Percentiles rank a stretch among this genome's conserved stretches.
Evolutionary conservation across 2,797 vertebrate genomes (phyloP).

Genomic region (Emys orbicularis): DNA sequence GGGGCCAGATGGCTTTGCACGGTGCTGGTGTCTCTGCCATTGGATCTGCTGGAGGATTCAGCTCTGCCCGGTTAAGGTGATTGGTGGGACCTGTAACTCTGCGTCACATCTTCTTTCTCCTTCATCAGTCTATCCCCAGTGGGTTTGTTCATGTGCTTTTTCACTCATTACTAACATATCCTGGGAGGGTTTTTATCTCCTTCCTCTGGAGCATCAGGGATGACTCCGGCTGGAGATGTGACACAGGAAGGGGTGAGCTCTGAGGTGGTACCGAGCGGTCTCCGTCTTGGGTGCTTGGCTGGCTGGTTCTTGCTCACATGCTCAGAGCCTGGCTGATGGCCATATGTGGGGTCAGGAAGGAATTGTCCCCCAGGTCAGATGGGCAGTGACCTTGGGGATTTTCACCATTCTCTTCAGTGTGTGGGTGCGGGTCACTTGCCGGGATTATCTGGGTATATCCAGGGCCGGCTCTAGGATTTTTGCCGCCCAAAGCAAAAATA

Average conservation of each 20-base stretch:
- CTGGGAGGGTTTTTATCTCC: too few species aligned
- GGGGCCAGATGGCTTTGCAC: background rate
- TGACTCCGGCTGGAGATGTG: background rate
- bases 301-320: background rate
- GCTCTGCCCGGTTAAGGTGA: too few species aligned
- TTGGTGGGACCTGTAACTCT: too few species aligned
- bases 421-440: background rate
- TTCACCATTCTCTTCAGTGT: background rate
- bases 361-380: background rate
- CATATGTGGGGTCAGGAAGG: background rate
- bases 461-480: too few species aligned
- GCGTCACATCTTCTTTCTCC: too few species aligned
- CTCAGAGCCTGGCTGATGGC: background rate
- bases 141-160: too few species aligned
- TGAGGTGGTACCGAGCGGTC: background rate
- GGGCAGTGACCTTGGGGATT: background rate
- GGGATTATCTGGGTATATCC: background rate
- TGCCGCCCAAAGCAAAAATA: too few species aligned
- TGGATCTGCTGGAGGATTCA: too few species aligned
- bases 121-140: too few species aligned
- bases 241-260: background rate
- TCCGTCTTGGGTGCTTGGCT: background rate
- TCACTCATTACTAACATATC: too few species aligned
- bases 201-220: background rate
- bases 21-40: background rate